phyloP scores from a whole-genome alignment of 2,113 vertebrate genomes.

The Peucedramus taeniatus region DNA sequence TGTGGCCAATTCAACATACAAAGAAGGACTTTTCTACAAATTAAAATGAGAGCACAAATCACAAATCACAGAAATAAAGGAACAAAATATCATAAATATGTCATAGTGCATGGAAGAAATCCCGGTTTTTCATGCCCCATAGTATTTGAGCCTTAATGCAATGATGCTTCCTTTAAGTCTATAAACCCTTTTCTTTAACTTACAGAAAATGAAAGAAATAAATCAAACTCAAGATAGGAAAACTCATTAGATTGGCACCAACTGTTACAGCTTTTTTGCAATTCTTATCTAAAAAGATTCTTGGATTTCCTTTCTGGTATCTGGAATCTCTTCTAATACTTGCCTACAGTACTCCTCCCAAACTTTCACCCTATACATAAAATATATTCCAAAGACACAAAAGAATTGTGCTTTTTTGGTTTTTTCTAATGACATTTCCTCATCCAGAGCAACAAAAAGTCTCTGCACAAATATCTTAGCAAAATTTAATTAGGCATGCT shows the following conservation, averaged over 20 bases:
- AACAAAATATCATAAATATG: not conserved
- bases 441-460: not conserved
- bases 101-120: not conserved
- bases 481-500: conserved; percentile 21
- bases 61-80: conserved; percentile 7
- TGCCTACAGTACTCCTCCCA: not conserved
- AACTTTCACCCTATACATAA: not conserved
- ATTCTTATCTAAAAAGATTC: not conserved
- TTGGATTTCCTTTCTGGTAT: not conserved
- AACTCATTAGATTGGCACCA: not conserved
- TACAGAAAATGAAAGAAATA: not conserved
- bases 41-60: not conserved
- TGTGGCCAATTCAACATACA: not conserved
- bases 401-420: not conserved
- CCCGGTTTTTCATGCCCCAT: not conserved
- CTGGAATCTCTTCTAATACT: not conserved
- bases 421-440: not conserved
- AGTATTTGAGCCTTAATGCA: not conserved
- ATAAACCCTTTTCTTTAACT: not conserved
- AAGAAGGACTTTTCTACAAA: not conserved
- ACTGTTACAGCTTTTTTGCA: not conserved
- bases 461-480: not conserved
- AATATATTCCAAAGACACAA: not conserved
- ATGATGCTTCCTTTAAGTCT: not conserved
- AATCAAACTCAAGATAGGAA: not conserved